phyloP scores from a whole-genome alignment of 2,113 vertebrate genomes.

The Percopsis transmontana region DNA sequence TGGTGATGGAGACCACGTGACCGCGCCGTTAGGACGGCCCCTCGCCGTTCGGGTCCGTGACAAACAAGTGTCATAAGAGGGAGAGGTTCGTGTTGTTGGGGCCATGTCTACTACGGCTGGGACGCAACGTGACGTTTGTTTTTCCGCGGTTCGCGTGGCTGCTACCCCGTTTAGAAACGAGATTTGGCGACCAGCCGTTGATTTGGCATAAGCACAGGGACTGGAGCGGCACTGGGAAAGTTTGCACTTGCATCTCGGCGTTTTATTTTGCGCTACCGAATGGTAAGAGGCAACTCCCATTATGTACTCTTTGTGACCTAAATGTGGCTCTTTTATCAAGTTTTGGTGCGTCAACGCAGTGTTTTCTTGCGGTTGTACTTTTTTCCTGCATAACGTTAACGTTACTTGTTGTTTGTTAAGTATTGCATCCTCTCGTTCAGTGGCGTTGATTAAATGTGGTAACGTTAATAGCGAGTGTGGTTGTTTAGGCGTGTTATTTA shows the following conservation, averaged over 20 bases:
- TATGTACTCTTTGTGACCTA: background rate
- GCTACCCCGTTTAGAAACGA: slow-evolving; percentile 19
- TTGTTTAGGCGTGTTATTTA: too few relatives aligned
- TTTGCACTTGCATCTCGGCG: background rate
- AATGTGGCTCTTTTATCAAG: background rate
- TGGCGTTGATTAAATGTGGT: too few relatives aligned
- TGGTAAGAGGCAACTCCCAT: slow-evolving; percentile 52
- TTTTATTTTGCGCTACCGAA: slow-evolving; percentile 4
- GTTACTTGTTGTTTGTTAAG: too few relatives aligned
- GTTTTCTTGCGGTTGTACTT: background rate
- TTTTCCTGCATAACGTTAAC: background rate
- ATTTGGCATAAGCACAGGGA: background rate
- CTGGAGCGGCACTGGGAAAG: background rate
- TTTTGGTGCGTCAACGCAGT: background rate
- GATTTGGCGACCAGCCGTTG: background rate
- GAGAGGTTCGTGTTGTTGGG: slow-evolving; percentile 1
- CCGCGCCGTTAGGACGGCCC: slow-evolving; percentile 35
- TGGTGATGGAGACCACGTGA: slow-evolving; percentile 66
- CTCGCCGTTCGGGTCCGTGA: slow-evolving; percentile 32
- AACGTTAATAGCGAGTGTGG: too few relatives aligned
- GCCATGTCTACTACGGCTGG: slow-evolving; percentile 1
- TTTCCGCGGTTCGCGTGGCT: slow-evolving; percentile 5
- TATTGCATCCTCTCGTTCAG: too few relatives aligned
- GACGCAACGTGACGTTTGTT: slow-evolving; percentile 30
- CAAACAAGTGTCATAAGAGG: slow-evolving; percentile 58